Evolutionary conservation across 2,113 vertebrate species (phyloP).

Genomic region (Strix uralensis): DNA sequence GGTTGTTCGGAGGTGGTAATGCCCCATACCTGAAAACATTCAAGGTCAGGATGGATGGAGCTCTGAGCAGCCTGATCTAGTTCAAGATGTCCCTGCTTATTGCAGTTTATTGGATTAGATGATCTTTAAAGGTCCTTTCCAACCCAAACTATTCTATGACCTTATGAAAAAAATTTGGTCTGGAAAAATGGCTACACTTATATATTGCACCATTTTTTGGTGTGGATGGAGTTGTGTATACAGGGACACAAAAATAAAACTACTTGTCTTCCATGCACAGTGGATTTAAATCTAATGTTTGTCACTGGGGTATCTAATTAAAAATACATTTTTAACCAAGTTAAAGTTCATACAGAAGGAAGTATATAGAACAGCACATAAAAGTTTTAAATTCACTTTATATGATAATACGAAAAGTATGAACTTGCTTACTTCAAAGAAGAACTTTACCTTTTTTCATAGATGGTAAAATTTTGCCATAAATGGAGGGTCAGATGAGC

Average conservation of each 20-base stretch:
- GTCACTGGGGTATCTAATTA: background rate
- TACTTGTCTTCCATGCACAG: rapidly evolving
- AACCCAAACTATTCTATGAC: background rate
- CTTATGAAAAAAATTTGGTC: background rate
- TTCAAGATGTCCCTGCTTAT: background rate
- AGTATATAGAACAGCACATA: background rate
- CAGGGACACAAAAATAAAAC: background rate
- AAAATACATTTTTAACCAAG: background rate
- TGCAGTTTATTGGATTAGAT: background rate
- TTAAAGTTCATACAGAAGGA: background rate
- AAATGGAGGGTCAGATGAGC: background rate
- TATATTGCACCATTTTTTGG: background rate
- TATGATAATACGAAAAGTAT: background rate
- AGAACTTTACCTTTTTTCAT: background rate
- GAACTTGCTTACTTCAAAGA: background rate
- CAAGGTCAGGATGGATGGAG: background rate
- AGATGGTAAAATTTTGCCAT: background rate
- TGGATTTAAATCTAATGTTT: background rate
- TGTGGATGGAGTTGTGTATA: background rate
- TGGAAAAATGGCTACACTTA: background rate
- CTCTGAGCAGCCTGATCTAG: background rate
- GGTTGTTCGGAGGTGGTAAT: background rate
- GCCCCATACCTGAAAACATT: background rate
- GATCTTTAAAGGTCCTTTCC: background rate
- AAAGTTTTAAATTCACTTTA: background rate